These are phyloP conservation scores for Mythimna albipuncta DNA, from an alignment of 2,888 invertebrate species.

Conservation along the genomic window DNA sequence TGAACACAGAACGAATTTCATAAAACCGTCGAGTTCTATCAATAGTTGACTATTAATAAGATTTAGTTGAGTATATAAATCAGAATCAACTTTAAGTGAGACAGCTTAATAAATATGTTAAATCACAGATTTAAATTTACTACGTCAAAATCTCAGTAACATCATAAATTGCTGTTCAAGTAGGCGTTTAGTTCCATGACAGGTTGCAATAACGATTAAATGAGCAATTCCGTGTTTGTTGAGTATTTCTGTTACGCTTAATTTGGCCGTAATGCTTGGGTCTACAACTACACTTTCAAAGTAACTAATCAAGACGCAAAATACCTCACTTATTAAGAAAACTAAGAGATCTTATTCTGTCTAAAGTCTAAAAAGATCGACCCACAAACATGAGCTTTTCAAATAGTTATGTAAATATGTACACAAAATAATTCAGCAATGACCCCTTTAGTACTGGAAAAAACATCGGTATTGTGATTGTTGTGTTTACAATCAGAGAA, in stretches of 20 bases:
- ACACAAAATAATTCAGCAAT: not conserved
- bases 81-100: constrained; percentile 26
- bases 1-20: constrained; percentile 9
- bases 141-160: constrained; percentile 33
- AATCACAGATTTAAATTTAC: constrained; percentile 48
- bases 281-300: not conserved
- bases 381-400: not conserved
- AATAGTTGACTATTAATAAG: constrained; percentile 15
- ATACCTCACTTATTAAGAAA: not conserved
- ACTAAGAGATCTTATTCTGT: too few species aligned
- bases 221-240: constrained; percentile 19
- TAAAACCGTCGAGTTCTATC: constrained; percentile 34
- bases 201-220: constrained; percentile 39
- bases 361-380: too few species aligned
- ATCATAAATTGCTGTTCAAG: constrained; percentile 47
- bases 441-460: not conserved
- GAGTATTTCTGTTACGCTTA: constrained; percentile 11
- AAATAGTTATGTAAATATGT: not conserved
- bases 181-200: constrained; percentile 50
- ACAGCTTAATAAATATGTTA: constrained; percentile 37
- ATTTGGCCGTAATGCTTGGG: not conserved
- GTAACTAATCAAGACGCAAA: not conserved
- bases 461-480: not conserved
- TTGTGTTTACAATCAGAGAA: not conserved
- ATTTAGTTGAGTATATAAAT: constrained; percentile 42